Conservation (phyloP, 2,888 invertebrate genomes). For the Agrochola macilenta region DNA sequence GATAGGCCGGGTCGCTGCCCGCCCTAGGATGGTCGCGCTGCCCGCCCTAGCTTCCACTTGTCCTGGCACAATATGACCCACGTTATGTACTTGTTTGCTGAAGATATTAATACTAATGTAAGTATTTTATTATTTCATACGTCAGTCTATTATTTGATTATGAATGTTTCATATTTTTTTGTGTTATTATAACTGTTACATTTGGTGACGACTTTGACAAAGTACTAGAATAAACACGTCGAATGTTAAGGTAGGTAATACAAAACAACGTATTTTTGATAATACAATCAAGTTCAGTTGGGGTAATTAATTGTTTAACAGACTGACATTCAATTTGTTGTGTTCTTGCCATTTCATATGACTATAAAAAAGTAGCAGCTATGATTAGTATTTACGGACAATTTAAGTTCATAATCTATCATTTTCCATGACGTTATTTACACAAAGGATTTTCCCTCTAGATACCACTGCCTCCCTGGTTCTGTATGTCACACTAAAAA, state of each 20-base stretch:
- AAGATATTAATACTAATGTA: slow-evolving; percentile 6
- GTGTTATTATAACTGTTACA: neutral
- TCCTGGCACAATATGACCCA: slow-evolving; percentile 32
- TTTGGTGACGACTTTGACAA: neutral
- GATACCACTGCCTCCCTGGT: neutral
- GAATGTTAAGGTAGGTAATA: neutral
- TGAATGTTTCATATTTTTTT: neutral
- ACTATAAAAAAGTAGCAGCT: neutral
- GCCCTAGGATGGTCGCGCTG: slow-evolving; percentile 71
- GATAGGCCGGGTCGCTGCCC: slow-evolving; percentile 56
- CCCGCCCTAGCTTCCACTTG: slow-evolving; percentile 66
- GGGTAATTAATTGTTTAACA: neutral
- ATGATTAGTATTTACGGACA: neutral
- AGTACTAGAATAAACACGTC: neutral
- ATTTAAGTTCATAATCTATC: neutral
- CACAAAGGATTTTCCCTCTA: neutral
- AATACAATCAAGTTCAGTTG: neutral
- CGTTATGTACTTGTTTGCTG: slow-evolving; percentile 13
- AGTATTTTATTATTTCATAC: slow-evolving; percentile 7
- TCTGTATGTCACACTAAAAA: neutral
- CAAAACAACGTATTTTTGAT: neutral
- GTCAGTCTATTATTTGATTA: neutral
- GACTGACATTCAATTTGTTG: neutral
- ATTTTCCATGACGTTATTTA: neutral
- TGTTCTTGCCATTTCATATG: neutral